These are phyloP conservation scores for Azorinus chamasolen DNA, from an alignment of 2,888 invertebrate species.

Conservation along the genomic window DNA sequence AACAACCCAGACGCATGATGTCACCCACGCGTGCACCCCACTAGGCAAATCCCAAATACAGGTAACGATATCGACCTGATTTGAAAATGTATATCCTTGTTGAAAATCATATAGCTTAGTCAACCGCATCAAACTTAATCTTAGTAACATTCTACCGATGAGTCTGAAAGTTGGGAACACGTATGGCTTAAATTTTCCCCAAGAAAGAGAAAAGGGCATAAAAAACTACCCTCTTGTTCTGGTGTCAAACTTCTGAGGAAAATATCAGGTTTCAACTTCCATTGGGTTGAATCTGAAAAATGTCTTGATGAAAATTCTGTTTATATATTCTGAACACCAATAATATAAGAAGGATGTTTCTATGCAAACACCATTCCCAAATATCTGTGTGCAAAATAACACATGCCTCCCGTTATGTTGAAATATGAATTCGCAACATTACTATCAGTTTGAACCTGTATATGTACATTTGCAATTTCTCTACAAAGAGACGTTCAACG, in stretches of 20 bases:
- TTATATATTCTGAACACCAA: constrained; percentile 24
- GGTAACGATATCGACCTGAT: too few relatives aligned
- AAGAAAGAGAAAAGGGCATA: constrained; percentile 53
- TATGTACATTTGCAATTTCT: not conserved
- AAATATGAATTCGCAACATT: constrained; percentile 5
- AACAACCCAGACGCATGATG: too few relatives aligned
- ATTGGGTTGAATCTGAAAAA: constrained; percentile 49
- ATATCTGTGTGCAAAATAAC: not conserved
- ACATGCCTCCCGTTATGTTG: constrained; percentile 12
- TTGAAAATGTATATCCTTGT: too few relatives aligned
- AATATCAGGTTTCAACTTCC: constrained; percentile 47
- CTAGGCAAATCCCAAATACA: too few relatives aligned
- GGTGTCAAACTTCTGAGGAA: constrained; percentile 31
- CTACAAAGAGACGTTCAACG: not conserved
- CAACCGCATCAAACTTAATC: constrained; percentile 39
- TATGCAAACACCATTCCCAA: constrained; percentile 14
- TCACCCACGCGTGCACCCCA: too few relatives aligned
- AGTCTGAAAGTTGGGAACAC: constrained; percentile 60
- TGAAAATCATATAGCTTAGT: constrained; percentile 40
- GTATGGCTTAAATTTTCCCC: constrained; percentile 34
- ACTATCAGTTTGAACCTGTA: constrained; percentile 11
- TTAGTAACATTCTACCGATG: constrained; percentile 44
- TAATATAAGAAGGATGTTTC: constrained; percentile 9
- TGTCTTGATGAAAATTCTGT: constrained; percentile 54
- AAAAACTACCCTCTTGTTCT: constrained; percentile 28